Percentiles rank a stretch among this genome's conserved stretches.
Evolutionary conservation across 2,113 vertebrate species (phyloP).

Genomic region (Halichoeres trimaculatus): DNA sequence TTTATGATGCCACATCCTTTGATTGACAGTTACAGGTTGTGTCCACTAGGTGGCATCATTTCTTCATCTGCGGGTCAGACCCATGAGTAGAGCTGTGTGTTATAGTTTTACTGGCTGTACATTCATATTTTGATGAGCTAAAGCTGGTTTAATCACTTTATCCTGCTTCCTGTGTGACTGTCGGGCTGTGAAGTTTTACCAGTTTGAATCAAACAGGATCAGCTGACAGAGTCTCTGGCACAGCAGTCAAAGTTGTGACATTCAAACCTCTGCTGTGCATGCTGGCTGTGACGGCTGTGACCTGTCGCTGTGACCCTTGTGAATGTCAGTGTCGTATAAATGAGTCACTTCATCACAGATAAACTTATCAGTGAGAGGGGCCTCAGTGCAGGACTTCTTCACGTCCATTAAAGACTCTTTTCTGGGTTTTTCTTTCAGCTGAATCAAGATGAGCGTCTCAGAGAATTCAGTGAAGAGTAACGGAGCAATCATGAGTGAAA

Average conservation of each 20-base stretch:
- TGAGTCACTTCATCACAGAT: conserved; percentile 20
- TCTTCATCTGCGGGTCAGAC: not conserved
- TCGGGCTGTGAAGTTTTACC: conserved; percentile 15
- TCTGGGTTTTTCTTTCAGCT: conserved; percentile 43
- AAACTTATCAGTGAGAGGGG: conserved; percentile 5
- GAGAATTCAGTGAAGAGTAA: conserved; percentile 20
- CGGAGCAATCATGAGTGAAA: conserved; percentile 30
- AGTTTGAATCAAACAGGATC: not conserved
- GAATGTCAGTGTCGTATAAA: conserved; percentile 59
- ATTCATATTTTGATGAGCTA: not conserved
- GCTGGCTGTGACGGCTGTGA: conserved; percentile 18
- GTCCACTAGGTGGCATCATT: conserved; percentile 50
- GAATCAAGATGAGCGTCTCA: conserved; percentile 48
- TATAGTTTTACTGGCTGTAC: not conserved
- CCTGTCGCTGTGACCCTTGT: conserved; percentile 55
- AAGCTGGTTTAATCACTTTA: not conserved
- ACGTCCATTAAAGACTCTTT: not conserved
- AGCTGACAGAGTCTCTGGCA: conserved; percentile 49
- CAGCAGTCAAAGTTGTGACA: conserved; percentile 54
- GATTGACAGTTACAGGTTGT: not conserved
- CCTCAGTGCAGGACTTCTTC: not conserved
- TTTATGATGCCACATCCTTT: not conserved
- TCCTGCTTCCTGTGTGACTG: not conserved
- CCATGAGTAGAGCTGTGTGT: not conserved
- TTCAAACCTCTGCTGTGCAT: not conserved